These are phyloP conservation scores for Cabera pusaria DNA, from an alignment of 2,888 invertebrate species.

Conservation along the genomic window DNA sequence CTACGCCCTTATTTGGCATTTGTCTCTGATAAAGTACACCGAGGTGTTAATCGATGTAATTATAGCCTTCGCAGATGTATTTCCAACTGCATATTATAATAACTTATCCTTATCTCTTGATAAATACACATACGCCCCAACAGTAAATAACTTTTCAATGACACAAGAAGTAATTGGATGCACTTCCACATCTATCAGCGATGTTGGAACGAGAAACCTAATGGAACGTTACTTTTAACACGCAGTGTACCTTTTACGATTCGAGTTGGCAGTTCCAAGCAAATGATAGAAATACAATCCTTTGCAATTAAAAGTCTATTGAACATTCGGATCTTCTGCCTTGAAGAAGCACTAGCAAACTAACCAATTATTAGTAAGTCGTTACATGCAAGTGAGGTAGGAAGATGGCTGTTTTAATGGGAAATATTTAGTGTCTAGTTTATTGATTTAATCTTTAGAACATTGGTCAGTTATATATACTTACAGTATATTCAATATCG, in stretches of 20 bases:
- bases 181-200: slow-evolving; percentile 56
- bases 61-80: slow-evolving; percentile 40
- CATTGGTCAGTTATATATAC: no score
- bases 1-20: slow-evolving; percentile 24
- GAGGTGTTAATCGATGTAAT: slow-evolving; percentile 47
- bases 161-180: slow-evolving; percentile 69
- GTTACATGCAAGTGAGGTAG: no score
- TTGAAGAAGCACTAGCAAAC: no score
- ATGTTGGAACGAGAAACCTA: slow-evolving; percentile 45
- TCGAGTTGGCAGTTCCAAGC: slow-evolving; percentile 13
- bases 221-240: slow-evolving; percentile 33
- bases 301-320: slow-evolving; percentile 16
- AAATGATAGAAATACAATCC: slow-evolving; percentile 13
- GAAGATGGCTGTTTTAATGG: no score
- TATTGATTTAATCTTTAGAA: slow-evolving; percentile 10
- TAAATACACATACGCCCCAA: slow-evolving; percentile 58
- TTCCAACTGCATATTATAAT: slow-evolving; percentile 43
- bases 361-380: no score
- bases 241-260: slow-evolving; percentile 17
- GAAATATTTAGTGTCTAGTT: neutral
- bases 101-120: slow-evolving; percentile 48
- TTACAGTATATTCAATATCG: no score
- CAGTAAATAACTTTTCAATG: slow-evolving; percentile 67
- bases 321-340: no score
- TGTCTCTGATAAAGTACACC: slow-evolving; percentile 21